phyloP scores from a whole-genome alignment of 2,797 vertebrate species.

The Eidolon dupreanum region DNA sequence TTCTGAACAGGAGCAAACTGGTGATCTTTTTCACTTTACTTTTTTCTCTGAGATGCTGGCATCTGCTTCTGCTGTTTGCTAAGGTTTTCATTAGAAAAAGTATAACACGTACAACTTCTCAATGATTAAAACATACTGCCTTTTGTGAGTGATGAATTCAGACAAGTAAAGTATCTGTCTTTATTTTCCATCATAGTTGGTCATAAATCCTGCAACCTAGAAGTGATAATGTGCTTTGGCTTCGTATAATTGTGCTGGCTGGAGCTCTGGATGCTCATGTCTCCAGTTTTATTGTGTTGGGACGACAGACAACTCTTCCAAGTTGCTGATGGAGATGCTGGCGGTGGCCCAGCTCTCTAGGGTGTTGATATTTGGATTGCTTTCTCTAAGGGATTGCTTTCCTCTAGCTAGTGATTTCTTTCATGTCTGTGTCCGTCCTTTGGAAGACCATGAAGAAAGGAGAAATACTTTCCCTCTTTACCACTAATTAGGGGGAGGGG shows the following conservation, averaged over 20 bases:
- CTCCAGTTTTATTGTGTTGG: slow-evolving; percentile 80
- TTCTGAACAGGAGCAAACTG: slow-evolving; percentile 46
- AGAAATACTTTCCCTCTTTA: background rate
- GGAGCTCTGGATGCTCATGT: slow-evolving; percentile 57
- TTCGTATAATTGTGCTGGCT: slow-evolving; percentile 71
- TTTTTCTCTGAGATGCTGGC: slow-evolving; percentile 57
- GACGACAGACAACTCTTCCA: slow-evolving; percentile 59
- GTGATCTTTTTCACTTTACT: slow-evolving; percentile 13
- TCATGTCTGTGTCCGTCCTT: background rate
- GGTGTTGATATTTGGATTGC: slow-evolving; percentile 61
- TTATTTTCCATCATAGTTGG: slow-evolving; percentile 77
- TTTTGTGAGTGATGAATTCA: slow-evolving; percentile 83
- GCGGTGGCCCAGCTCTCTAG: slow-evolving; percentile 61
- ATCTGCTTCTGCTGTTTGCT: slow-evolving; percentile 71
- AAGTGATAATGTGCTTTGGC: slow-evolving; percentile 78
- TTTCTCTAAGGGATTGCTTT: slow-evolving; percentile 61
- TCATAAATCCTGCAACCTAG: slow-evolving; percentile 74
- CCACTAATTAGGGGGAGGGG: background rate
- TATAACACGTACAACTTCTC: slow-evolving; percentile 70
- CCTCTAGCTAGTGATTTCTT: slow-evolving; percentile 22
- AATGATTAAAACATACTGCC: slow-evolving; percentile 82
- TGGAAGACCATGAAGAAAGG: slow-evolving; percentile 50
- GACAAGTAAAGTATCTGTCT: slow-evolving; percentile 78
- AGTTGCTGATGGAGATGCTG: slow-evolving; percentile 72
- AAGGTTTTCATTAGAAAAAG: slow-evolving; percentile 79